Percentiles rank a stretch among this genome's conserved stretches.
These are phyloP conservation scores for Zonitis immaculata DNA, from an alignment of 2,888 invertebrate species.

Conservation along the genomic window DNA sequence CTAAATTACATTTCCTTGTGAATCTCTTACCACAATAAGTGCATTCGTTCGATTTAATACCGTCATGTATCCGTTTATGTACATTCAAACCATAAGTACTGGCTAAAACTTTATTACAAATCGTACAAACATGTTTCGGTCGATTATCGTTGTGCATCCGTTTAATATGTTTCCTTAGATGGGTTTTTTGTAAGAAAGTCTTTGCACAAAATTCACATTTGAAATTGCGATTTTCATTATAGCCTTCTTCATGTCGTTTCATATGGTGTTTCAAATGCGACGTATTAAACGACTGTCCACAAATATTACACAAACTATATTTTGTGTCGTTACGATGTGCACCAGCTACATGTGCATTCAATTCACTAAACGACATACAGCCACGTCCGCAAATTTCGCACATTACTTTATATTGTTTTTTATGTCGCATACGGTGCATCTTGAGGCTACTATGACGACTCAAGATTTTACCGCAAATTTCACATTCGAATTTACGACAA, in stretches of 20 bases:
- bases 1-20: constrained; percentile 24
- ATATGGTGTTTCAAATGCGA: not conserved
- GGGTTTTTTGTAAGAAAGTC: not conserved
- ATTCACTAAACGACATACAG: constrained; percentile 31
- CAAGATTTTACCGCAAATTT: not conserved
- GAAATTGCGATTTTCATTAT: not conserved
- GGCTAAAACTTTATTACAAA: constrained; percentile 50
- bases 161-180: not conserved
- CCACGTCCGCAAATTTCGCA: constrained; percentile 53
- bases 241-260: not conserved
- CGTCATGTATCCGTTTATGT: constrained; percentile 37
- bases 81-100: not conserved
- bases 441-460: no score
- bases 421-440: constrained; percentile 43
- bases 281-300: not conserved
- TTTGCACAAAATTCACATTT: constrained; percentile 3
- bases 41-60: constrained; percentile 40
- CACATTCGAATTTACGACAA: not conserved
- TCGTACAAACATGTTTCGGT: constrained; percentile 26
- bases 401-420: constrained; percentile 48
- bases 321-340: not conserved
- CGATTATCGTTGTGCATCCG: not conserved
- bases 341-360: not conserved
- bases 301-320: not conserved
- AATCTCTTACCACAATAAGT: constrained; percentile 53